Conservation (phyloP, 2,888 invertebrate genomes). For the Andrena haemorrhoa region DNA sequence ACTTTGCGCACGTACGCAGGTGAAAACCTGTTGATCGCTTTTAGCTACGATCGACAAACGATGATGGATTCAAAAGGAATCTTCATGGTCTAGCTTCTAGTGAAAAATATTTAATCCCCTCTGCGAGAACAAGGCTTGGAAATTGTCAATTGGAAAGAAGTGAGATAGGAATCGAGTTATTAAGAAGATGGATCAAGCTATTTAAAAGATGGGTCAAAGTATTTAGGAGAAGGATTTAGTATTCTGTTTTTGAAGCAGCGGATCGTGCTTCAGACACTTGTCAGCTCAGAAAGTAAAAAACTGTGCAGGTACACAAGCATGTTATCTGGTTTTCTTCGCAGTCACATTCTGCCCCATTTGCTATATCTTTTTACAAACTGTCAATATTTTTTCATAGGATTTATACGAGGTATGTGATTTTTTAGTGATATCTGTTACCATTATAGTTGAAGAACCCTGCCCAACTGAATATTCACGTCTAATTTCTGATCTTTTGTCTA, state of each 20-base stretch:
- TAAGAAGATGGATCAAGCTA: neutral
- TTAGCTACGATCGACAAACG: constrained; percentile 58
- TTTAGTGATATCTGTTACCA: no score
- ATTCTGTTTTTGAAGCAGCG: neutral
- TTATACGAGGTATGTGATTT: no score
- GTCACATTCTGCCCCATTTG: no score
- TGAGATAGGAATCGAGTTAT: neutral
- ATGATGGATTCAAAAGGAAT: constrained; percentile 53
- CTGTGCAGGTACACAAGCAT: no score
- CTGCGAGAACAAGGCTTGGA: constrained; percentile 60
- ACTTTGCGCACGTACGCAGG: constrained; percentile 36
- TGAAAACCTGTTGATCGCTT: constrained; percentile 48
- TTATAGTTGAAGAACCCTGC: no score
- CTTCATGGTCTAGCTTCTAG: constrained; percentile 67
- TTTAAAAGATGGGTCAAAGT: neutral
- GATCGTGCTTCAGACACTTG: neutral
- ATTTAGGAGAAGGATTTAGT: neutral
- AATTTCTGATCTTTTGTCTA: no score
- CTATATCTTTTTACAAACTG: neutral
- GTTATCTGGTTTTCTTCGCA: no score
- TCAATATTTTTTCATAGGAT: neutral
- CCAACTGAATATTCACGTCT: no score
- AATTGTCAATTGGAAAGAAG: neutral
- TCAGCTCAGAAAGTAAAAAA: neutral
- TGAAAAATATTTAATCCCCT: constrained; percentile 61